Percentiles rank a stretch among this genome's conserved stretches.
Evolutionary conservation across 2,113 vertebrate genomes (phyloP).

Genomic region (Andinoacara biseriatus): DNA sequence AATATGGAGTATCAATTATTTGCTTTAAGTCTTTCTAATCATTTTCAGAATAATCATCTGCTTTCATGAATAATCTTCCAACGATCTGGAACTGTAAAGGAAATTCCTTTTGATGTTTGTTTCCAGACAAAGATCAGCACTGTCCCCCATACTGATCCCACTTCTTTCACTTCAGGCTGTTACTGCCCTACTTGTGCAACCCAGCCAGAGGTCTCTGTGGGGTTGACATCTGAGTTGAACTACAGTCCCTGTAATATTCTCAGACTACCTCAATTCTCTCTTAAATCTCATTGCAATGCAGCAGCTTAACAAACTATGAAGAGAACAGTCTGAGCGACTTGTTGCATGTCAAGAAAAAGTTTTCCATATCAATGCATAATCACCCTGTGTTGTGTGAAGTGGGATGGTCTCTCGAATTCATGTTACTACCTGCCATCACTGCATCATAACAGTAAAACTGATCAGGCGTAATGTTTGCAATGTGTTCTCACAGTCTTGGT

Average conservation of each 20-base stretch:
- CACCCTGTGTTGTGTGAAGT: not conserved
- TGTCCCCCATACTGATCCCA: not conserved
- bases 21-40: not conserved
- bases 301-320: not conserved
- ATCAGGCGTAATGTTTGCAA: not conserved
- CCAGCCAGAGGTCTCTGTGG: constrained; percentile 22
- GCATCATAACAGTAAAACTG: not conserved
- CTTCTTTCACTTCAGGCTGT: constrained; percentile 41
- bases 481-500: not conserved
- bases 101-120: not conserved
- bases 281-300: not conserved
- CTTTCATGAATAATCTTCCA: not conserved
- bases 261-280: not conserved
- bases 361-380: not conserved
- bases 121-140: constrained; percentile 19
- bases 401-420: not conserved
- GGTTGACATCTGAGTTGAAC: constrained; percentile 19
- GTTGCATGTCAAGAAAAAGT: not conserved
- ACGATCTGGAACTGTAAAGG: not conserved
- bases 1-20: not conserved
- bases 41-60: not conserved
- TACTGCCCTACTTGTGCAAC: constrained; percentile 31
- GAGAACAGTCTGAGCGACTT: not conserved
- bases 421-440: not conserved
- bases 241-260: not conserved